These are phyloP conservation scores for Thera britannica DNA, from an alignment of 2,888 invertebrate species.

Conservation along the genomic window DNA sequence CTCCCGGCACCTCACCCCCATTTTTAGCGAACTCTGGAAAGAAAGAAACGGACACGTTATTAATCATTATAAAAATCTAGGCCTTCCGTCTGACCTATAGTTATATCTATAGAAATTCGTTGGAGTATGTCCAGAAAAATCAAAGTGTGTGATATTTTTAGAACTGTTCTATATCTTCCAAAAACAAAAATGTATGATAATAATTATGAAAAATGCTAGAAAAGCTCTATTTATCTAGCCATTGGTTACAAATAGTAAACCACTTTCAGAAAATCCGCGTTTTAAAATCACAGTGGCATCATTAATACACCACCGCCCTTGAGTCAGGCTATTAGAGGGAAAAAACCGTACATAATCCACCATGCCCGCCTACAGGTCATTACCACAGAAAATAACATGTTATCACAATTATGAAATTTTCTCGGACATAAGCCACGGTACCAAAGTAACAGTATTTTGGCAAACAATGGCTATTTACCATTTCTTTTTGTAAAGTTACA, in stretches of 20 bases:
- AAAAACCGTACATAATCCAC: conserved; percentile 7
- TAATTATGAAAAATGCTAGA: no score
- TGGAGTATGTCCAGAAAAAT: background rate
- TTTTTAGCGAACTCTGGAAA: conserved; percentile 81
- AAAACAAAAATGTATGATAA: no score
- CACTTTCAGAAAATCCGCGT: background rate
- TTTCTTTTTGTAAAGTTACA: conserved; percentile 52
- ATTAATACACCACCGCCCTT: no score
- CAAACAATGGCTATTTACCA: conserved; percentile 57
- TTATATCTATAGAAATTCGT: background rate
- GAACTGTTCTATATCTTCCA: no score
- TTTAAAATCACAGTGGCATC: background rate
- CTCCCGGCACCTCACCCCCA: conserved; percentile 82
- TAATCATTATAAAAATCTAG: background rate
- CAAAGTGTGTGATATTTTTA: no score
- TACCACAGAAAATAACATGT: conserved; percentile 36
- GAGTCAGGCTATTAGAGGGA: background rate
- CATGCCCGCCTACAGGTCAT: conserved; percentile 29
- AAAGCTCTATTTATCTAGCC: no score
- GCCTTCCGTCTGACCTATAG: no score
- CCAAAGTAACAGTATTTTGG: conserved; percentile 53
- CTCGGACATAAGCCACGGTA: conserved; percentile 56
- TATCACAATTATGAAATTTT: conserved; percentile 57
- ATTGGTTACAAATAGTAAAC: no score
- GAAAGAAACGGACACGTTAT: conserved; percentile 44